Conservation (phyloP, 2,797 vertebrate species). For the Amblyraja radiata region DNA sequence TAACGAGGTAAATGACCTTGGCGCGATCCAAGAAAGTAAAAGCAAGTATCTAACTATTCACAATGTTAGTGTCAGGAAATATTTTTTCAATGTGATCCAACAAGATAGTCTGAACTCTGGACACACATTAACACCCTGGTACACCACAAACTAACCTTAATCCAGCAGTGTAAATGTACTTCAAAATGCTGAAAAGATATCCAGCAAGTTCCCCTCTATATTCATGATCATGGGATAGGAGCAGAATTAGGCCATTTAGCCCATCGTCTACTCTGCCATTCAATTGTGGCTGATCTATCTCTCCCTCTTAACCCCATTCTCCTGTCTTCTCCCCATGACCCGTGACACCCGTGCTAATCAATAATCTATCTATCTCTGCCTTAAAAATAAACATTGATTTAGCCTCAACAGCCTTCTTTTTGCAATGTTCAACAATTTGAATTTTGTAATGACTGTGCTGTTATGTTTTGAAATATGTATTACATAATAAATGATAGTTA, state of each 20-base stretch:
- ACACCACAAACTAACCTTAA: neutral
- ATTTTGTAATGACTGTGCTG: neutral
- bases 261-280: no score
- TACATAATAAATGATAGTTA: neutral
- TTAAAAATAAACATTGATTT: neutral
- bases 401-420: no score
- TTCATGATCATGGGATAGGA: no score
- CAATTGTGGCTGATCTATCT: no score
- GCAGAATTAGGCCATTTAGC: no score
- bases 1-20: no score
- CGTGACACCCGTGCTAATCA: no score
- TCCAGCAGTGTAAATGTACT: neutral
- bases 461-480: neutral
- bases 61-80: neutral
- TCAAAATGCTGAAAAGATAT: neutral
- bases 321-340: no score
- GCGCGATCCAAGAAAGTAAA: no score
- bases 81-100: neutral
- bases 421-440: neutral
- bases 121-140: neutral
- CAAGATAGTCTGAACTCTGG: neutral
- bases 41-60: no score
- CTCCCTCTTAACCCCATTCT: no score
- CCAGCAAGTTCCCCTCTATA: no score
- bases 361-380: neutral